These are phyloP conservation scores for Drosophila murphyi DNA, from an alignment of 1,140 invertebrate species.

Conservation along the genomic window DNA sequence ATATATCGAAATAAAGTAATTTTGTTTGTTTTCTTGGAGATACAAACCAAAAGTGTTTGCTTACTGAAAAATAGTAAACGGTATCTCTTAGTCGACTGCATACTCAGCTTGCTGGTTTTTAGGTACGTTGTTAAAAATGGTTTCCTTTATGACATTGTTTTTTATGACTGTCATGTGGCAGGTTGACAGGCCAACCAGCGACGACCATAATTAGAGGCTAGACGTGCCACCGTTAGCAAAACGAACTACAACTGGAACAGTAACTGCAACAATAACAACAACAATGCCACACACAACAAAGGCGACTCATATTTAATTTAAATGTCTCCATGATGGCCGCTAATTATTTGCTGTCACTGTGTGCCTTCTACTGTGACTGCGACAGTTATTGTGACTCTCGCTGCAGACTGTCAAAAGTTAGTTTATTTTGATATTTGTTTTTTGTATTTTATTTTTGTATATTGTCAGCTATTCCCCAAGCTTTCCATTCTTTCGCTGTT, in stretches of 20 bases:
- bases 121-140: conserved; percentile 57
- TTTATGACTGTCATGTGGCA: conserved; percentile 67
- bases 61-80: background rate
- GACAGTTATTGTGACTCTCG: conserved; percentile 20
- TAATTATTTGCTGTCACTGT: conserved; percentile 72
- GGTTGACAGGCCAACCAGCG: conserved; percentile 47
- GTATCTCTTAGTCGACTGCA: conserved; percentile 15
- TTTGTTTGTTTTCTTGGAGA: too few relatives aligned
- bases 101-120: conserved; percentile 9
- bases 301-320: conserved; percentile 71
- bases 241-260: conserved; percentile 8
- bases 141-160: conserved; percentile 74
- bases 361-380: conserved; percentile 53
- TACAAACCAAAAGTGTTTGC: too few relatives aligned
- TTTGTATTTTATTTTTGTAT: background rate
- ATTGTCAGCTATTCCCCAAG: conserved; percentile 39
- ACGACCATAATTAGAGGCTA: conserved; percentile 63
- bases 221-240: conserved; percentile 23
- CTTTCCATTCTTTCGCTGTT: conserved; percentile 13
- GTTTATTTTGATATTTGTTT: too few relatives aligned
- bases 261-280: background rate
- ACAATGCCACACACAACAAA: conserved; percentile 22
- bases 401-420: conserved; percentile 10
- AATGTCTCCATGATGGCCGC: conserved; percentile 62
- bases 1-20: too few relatives aligned